phyloP scores from a whole-genome alignment of 1,140 invertebrate species.

The Grapholita molesta region DNA sequence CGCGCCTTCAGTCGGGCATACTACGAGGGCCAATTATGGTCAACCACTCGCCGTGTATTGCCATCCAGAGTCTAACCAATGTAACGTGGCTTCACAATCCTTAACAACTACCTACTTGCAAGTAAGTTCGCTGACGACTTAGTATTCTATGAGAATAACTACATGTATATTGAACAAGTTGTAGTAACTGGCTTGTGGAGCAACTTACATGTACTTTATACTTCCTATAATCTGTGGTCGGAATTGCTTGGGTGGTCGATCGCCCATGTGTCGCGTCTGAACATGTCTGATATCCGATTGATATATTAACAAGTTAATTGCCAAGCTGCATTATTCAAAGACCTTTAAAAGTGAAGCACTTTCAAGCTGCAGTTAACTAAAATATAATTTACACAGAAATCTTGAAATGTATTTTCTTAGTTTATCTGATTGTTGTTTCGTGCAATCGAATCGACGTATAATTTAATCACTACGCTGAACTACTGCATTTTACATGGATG shows the following conservation, averaged over 20 bases:
- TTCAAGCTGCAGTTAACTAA: too few species aligned
- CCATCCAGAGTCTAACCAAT: not conserved
- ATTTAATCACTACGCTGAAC: not conserved
- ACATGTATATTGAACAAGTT: not conserved
- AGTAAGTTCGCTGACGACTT: not conserved
- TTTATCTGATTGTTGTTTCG: too few species aligned
- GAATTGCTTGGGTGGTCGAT: not conserved
- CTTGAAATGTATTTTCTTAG: too few species aligned
- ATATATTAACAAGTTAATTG: not conserved
- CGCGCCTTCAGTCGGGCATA: conserved; percentile 18
- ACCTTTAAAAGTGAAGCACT: too few species aligned
- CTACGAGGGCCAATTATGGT: not conserved
- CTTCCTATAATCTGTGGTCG: not conserved
- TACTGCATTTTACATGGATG: not conserved
- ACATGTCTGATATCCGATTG: not conserved
- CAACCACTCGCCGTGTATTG: not conserved
- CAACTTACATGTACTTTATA: not conserved
- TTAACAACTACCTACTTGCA: not conserved
- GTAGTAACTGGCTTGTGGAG: not conserved
- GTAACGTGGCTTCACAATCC: not conserved
- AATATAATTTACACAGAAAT: too few species aligned
- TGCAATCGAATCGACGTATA: not conserved
- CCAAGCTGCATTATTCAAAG: not conserved
- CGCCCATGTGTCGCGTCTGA: not conserved
- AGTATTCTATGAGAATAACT: not conserved